These are phyloP conservation scores for Sipha flava DNA, from an alignment of 1,140 invertebrate species.

Conservation along the genomic window DNA sequence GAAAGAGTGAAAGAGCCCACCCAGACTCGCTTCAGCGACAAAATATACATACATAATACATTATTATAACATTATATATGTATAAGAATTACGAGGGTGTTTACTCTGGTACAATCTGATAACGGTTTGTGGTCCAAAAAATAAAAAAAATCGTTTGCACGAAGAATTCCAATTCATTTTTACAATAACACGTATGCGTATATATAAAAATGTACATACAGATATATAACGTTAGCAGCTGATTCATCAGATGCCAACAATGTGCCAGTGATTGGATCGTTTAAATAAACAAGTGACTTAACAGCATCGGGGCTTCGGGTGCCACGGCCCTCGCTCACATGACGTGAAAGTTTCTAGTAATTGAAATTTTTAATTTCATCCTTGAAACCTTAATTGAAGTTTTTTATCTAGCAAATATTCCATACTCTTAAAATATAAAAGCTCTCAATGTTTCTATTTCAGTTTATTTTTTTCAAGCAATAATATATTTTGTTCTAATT, in stretches of 20 bases:
- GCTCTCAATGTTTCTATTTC: no score
- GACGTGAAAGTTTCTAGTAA: neutral
- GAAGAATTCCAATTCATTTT: neutral
- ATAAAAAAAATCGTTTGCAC: neutral
- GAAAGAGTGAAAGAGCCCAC: no score
- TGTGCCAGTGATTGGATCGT: constrained; percentile 4
- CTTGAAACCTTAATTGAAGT: neutral
- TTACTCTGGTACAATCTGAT: neutral
- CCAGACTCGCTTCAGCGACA: no score
- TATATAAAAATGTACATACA: neutral
- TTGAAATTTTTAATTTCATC: neutral
- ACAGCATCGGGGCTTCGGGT: neutral
- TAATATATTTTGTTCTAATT: no score
- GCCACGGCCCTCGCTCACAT: no score
- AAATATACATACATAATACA: no score
- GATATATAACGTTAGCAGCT: neutral
- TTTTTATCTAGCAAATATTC: neutral
- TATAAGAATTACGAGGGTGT: neutral
- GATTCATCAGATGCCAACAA: constrained; percentile 23
- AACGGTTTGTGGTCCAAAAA: neutral
- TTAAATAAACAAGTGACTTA: neutral
- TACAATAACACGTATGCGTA: no score
- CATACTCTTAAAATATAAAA: neutral
- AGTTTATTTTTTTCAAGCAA: no score
- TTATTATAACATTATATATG: no score